Evolutionary conservation across 2,797 vertebrate genomes (phyloP), one percentile per base, ranked within the genome.

Genomic region (Poeciliopsis paucimaculata): DNA sequence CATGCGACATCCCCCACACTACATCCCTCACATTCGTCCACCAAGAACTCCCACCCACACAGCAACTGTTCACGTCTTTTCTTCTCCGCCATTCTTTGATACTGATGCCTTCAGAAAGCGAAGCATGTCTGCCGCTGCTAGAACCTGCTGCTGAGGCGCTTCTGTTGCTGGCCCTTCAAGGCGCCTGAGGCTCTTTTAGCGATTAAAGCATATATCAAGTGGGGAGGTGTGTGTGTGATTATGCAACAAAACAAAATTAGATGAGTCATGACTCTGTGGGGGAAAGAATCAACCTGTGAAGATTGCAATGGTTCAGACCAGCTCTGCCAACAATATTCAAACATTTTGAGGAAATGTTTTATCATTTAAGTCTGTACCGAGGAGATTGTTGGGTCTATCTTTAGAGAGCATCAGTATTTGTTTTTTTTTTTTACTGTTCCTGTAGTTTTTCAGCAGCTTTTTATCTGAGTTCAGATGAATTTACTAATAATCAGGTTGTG

Each of bases 41-140:
- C 86, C 88, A 83, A 86, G 71, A 89, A 89, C 90, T 91, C 83
- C 91, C 93, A 86, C 91, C 93, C 87, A 94, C 93, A 91, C 72
- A 93, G 83, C 92, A 93, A 93, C 90, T 94, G 93, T 89, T 92
- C 87, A 82, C 77, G 84, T 88, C 76, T 78, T 91, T 83, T 91
- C 77, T 88, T 86, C 81, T 77, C 43, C 7, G 82, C 82, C 78
- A 64, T 88, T 90, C 85, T 93, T 85, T 82, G 77, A 84, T 85
- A 82, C 20, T 0, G 13, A 78, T 28, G 77, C 72, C 62, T 77
- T 82, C 64, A 80, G 79, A 82, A 77, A 82, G 53, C 77, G 34
- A 72, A 68, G 73, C 28, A 83, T 55, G 72, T 64, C 70, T 53
- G 73, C 57, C 26, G 71, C 75, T 57, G n/a, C 82, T 76, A 16